Evolutionary conservation across 2,888 invertebrate species (phyloP).

Genomic region (Perizoma flavofasciatum): DNA sequence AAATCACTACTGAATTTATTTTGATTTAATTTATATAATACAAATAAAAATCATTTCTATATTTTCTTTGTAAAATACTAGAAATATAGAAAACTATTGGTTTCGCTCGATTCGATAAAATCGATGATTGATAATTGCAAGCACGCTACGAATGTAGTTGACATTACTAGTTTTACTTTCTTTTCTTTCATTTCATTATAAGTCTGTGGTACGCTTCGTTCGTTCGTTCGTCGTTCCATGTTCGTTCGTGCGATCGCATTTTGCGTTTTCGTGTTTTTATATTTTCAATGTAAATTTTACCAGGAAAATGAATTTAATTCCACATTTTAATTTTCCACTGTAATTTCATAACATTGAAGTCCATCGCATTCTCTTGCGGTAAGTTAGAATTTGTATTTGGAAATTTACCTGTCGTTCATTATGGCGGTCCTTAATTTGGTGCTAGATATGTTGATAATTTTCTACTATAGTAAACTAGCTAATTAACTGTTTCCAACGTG

Average conservation of each 20-base stretch:
- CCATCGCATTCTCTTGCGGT: conserved; percentile 78
- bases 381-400: conserved; percentile 62
- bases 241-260: conserved; percentile 59
- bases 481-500: conserved; percentile 16
- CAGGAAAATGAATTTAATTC: conserved; percentile 66
- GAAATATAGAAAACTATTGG: too few species aligned
- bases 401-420: conserved; percentile 76
- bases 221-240: conserved; percentile 28
- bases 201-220: conserved; percentile 54
- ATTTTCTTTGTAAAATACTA: too few species aligned
- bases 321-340: conserved; percentile 55
- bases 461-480: conserved; percentile 1
- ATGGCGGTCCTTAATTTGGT: conserved; percentile 75
- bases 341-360: conserved; percentile 63
- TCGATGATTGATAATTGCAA: neutral
- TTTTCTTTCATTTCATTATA: too few species aligned
- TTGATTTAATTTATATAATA: too few species aligned
- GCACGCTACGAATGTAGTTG: neutral
- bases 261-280: conserved; percentile 66
- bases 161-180: conserved; percentile 46
- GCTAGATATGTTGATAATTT: conserved; percentile 53
- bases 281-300: conserved; percentile 58
- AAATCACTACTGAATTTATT: too few species aligned
- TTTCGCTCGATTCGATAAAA: neutral
- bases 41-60: too few species aligned